Evolutionary conservation across 2,888 invertebrate genomes (phyloP).

Genomic region (Drosophila niveifrons): DNA sequence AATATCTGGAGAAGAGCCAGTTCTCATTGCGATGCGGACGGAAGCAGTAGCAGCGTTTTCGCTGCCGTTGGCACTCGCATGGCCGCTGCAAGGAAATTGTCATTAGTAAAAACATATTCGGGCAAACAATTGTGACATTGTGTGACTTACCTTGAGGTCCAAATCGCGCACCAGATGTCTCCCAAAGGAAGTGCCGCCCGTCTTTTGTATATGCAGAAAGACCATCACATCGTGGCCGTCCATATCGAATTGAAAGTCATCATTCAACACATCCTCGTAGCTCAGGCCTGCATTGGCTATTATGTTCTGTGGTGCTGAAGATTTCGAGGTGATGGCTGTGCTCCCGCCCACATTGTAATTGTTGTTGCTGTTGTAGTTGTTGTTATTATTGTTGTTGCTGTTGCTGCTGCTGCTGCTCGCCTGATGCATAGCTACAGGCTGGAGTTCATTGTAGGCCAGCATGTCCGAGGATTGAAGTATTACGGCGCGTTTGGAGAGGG

Average conservation of each 20-base stretch:
- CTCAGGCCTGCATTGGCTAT: constrained; percentile 88
- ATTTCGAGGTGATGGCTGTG: constrained; percentile 76
- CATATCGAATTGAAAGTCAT: constrained; percentile 95
- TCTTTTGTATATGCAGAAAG: constrained; percentile 99
- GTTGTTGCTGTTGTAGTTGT: constrained; percentile 42
- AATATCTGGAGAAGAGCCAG: constrained; percentile 99
- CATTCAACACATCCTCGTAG: constrained; percentile 94
- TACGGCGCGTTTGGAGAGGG: constrained; percentile 89
- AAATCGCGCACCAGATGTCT: constrained; percentile 98
- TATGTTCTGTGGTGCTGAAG: constrained; percentile 81
- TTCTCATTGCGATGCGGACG: constrained; percentile 96
- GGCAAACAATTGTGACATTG: not conserved
- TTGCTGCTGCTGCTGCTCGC: constrained; percentile 51
- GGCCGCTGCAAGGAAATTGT: constrained; percentile 88
- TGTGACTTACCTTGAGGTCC: constrained; percentile 88
- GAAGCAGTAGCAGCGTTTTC: constrained; percentile 96
- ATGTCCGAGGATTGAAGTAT: constrained; percentile 86
- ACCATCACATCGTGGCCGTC: constrained; percentile 98
- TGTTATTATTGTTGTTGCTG: constrained; percentile 47
- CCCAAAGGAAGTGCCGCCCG: constrained; percentile 99
- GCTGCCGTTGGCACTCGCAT: constrained; percentile 95
- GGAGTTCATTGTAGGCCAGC: constrained; percentile 84
- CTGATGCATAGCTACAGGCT: constrained; percentile 66
- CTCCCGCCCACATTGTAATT: constrained; percentile 58
- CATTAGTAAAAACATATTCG: not conserved